Evolutionary conservation across 2,888 invertebrate genomes (phyloP), one percentile per base, ranked within the genome.

Genomic region (Brassicogethes aeneus): DNA sequence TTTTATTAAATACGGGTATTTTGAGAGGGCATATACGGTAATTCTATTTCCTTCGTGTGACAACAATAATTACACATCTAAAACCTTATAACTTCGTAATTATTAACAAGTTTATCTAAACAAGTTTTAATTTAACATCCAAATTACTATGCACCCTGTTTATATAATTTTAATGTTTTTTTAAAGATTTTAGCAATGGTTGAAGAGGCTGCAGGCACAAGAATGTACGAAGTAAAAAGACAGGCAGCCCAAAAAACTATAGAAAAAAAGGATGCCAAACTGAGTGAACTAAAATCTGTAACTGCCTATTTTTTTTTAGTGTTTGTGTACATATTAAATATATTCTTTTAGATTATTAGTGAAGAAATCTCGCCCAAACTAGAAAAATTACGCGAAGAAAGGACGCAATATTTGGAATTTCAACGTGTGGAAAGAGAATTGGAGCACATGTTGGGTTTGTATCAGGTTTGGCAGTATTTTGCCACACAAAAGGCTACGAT

Each of bases 171-270:
- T 23, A 23, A 23, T 23, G 10, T 29, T 42, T 39, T 44, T 44
- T 3, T 15, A 30, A 55, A 88, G 85, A 89, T 95, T 57, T 71
- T 95, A 39, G 86, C 90, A 0, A 95, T 99, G 95, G 84, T 99
- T 41, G 99, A 99, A 70, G 99, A 99, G 72, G 96, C 97, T 3
- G 95, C 96, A 0, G 97, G 99, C 1, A 97, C 97, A 0, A 82
- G 89, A 56, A 85, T 95, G 82, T 99, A 97, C 64, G 96, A 99
- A 66, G 78, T 81, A 1, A 99, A 99, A 65, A 89, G 90, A 52
- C 85, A 87, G 57, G 77, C 78, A 2, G 86, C 94, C 0, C 78
- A 88, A 49, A 88, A 82, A 59, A 85, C 85, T 0, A 90, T 99
- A 41, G 86, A 86, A 47, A 93, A 89, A 61, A 99, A 99, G 64